These are phyloP conservation scores for Bryconaethiops microstoma DNA, from an alignment of 2,797 vertebrate genomes.

Conservation along the genomic window DNA sequence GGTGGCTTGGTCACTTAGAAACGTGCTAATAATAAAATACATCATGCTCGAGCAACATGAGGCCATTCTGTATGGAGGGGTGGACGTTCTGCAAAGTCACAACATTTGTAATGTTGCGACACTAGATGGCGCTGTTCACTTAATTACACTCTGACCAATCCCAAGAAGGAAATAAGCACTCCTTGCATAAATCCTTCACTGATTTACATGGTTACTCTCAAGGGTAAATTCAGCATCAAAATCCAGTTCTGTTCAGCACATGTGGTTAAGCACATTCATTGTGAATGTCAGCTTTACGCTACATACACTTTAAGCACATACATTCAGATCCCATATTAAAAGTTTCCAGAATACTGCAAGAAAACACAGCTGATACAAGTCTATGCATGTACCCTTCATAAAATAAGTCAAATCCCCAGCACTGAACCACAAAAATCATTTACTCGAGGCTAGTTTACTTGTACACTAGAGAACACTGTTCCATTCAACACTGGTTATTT, in stretches of 20 bases:
- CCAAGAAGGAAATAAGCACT: background rate
- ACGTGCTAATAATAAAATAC: background rate
- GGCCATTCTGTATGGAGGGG: background rate
- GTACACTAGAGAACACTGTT: conserved; percentile 17
- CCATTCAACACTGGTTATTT: conserved; percentile 20
- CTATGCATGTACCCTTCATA: background rate
- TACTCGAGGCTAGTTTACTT: background rate
- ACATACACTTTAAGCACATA: background rate
- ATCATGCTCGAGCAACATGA: background rate
- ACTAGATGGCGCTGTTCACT: conserved; percentile 48
- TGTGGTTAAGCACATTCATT: background rate
- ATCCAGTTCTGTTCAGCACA: background rate
- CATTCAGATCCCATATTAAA: conserved; percentile 3
- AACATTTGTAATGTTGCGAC: conserved; percentile 3
- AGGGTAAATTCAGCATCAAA: background rate
- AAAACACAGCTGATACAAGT: background rate
- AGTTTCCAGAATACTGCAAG: background rate
- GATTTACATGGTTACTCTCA: background rate
- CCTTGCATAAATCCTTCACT: background rate
- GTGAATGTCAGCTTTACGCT: background rate
- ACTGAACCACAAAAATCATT: conserved; percentile 3
- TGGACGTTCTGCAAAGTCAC: background rate
- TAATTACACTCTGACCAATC: background rate
- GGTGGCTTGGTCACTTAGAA: background rate
- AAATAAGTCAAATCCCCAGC: too few species aligned